phyloP scores from a whole-genome alignment of 2,888 invertebrate genomes.

The Acheta domesticus region DNA sequence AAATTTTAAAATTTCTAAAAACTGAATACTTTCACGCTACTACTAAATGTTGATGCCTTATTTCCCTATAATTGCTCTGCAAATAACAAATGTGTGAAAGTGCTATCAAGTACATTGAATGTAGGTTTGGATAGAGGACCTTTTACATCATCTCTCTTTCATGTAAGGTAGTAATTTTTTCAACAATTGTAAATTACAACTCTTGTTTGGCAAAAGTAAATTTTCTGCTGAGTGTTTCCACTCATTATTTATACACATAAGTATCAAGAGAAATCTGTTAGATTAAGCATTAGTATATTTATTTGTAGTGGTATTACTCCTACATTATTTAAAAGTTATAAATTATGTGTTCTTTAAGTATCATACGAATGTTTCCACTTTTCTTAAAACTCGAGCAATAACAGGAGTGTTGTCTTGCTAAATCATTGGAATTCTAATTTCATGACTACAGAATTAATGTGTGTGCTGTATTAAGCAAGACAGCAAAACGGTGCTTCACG shows the following conservation, averaged over 20 bases:
- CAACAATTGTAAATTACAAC: no score
- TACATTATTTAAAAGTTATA: no score
- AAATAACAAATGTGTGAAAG: neutral
- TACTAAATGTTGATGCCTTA: slow-evolving; percentile 32
- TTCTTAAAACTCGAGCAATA: neutral
- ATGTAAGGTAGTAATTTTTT: no score
- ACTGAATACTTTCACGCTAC: neutral
- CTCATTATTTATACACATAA: no score
- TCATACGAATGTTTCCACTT: no score
- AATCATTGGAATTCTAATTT: neutral
- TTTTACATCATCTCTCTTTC: no score
- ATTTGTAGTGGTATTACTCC: no score
- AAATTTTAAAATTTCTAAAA: neutral
- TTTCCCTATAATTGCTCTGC: slow-evolving; percentile 12
- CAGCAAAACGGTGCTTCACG: neutral
- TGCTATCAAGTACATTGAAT: slow-evolving; percentile 1
- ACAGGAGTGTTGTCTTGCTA: slow-evolving; percentile 10
- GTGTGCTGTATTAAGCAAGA: slow-evolving; percentile 18
- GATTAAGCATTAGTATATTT: no score
- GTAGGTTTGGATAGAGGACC: neutral
- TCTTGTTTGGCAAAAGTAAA: no score
- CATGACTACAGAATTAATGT: neutral
- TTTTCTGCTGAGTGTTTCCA: no score
- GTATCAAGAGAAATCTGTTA: no score
- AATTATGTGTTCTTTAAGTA: no score